Evolutionary conservation across 2,113 vertebrate species (phyloP), one percentile per base, ranked within the genome.

Genomic region (Cathartes aura): DNA sequence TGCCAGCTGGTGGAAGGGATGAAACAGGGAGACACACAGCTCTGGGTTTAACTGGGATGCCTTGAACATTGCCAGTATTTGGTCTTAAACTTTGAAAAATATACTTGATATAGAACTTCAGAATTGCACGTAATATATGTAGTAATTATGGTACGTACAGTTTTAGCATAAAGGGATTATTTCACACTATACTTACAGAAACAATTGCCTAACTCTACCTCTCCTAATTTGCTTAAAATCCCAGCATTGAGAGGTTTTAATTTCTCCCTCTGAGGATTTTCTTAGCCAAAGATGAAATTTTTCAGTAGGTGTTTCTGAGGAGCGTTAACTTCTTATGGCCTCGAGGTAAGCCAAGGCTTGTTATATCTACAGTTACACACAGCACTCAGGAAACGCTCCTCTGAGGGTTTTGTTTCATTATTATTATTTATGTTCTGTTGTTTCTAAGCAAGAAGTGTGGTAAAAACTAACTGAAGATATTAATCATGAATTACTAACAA

Each of bases 11-110:
- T 1, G 1, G 16, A 29, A 50, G 53, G 17, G 18, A 5, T 24
- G 30, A 21, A 48, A 38, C 14, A 29, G 45, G 26, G 30, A 17
- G 3, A 11, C 1, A 4, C 10, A 7, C 0, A 1, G 19, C 20
- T 22, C 52, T 56, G 26, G 23, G 23, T 58, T 38, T 36, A n/a
- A 8, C 8, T 63, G 27, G 38, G 23, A 18, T 64, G 30, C 67
- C 47, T 64, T 70, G 45, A 47, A 14, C 47, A 12, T 60, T 58
- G 30, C 27, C 11, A 5, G 6, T 48, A 29, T 66, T 84, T 82
- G 32, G 27, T 52, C 59, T 48, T 72, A 19, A 78, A 38, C 52
- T 91, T 42, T 59, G 30, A 68, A 70, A 89, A 74, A 53, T 32
- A 23, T 5, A 26, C 17, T 43, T 50, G 19, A 29, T n/a, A 5